phyloP scores from a whole-genome alignment of 2,797 vertebrate genomes.

The Agapornis canus region DNA sequence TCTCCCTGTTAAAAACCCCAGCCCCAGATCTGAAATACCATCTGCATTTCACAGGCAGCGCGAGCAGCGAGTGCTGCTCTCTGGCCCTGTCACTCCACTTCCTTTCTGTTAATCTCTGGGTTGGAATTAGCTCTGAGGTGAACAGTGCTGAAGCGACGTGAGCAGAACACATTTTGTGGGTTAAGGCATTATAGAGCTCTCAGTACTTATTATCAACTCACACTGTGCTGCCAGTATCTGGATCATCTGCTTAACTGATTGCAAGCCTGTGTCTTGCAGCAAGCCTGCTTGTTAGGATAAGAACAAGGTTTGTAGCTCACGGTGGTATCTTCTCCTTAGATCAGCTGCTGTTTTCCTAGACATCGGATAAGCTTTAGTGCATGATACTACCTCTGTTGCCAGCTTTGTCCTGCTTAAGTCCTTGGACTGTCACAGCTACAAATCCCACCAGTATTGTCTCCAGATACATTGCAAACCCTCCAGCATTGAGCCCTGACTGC shows the following conservation, averaged over 20 bases:
- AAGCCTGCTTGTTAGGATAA: not conserved
- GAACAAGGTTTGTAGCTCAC: not conserved
- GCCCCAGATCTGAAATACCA: not conserved
- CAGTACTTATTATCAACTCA: not conserved
- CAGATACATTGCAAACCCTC: not conserved
- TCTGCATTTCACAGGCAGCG: not conserved
- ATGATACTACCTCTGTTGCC: not conserved
- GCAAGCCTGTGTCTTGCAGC: not conserved
- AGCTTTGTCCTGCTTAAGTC: not conserved
- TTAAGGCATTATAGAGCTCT: not conserved
- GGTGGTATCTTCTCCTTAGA: not conserved
- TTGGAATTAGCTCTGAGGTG: not conserved
- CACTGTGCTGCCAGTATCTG: not conserved
- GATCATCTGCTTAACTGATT: not conserved
- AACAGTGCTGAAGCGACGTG: accelerated
- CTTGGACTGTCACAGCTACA: not conserved
- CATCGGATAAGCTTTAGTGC: accelerated
- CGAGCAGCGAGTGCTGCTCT: not conserved
- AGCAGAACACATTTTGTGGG: not conserved
- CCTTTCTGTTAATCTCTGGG: not conserved
- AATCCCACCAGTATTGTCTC: not conserved
- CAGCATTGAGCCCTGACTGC: accelerated
- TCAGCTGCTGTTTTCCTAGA: not conserved
- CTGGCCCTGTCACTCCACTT: not conserved
- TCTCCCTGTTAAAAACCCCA: not conserved